Evolutionary conservation across 1,140 invertebrate genomes (phyloP).

Genomic region (Neotoxoptera formosana): DNA sequence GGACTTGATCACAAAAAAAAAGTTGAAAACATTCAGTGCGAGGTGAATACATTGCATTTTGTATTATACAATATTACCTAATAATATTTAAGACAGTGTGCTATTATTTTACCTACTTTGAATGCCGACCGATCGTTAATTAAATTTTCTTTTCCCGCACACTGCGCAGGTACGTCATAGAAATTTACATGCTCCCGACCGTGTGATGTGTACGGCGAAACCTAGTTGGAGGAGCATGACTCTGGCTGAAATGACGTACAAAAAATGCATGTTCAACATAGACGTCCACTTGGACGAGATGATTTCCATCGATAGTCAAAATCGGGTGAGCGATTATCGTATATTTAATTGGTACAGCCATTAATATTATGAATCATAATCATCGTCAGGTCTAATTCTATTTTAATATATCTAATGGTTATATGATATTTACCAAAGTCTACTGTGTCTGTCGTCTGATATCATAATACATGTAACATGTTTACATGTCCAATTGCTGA

Average conservation of each 20-base stretch:
- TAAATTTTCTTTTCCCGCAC: not conserved
- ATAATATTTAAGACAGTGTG: no score
- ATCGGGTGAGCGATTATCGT: constrained; percentile 66
- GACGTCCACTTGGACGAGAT: constrained; percentile 80
- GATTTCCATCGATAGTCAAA: constrained; percentile 72
- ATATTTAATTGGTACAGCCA: not conserved
- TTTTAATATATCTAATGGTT: no score
- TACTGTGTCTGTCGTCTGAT: no score
- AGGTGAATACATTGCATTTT: constrained; percentile 72
- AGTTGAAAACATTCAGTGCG: constrained; percentile 76
- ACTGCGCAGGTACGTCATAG: constrained; percentile 71
- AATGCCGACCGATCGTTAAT: not conserved
- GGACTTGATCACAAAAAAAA: constrained; percentile 73
- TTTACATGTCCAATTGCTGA: no score
- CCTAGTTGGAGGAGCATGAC: constrained; percentile 85
- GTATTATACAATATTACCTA: no score
- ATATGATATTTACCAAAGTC: no score
- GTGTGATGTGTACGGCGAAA: constrained; percentile 77
- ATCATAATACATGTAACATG: no score
- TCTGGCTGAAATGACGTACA: constrained; percentile 76
- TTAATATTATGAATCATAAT: not conserved
- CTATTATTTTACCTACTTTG: no score
- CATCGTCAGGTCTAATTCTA: not conserved
- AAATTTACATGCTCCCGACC: constrained; percentile 68
- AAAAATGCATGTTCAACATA: constrained; percentile 75